Base-by-base conservation (phyloP, 2,888 invertebrate genomes). In the Drosophila robusta region DNA sequence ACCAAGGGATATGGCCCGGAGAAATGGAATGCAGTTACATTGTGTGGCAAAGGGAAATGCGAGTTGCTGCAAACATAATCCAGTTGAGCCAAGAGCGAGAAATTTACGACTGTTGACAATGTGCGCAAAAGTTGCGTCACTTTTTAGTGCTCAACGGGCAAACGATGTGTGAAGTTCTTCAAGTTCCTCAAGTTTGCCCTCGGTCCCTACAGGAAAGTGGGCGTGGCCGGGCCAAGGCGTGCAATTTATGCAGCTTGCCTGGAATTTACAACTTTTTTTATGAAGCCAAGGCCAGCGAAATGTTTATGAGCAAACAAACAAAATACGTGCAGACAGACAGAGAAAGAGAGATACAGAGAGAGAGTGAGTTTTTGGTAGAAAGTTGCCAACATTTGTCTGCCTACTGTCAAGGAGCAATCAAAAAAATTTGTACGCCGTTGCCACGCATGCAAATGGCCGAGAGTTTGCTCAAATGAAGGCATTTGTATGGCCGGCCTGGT, bases 201-300 rank as follows among this genome's bases (percentile, higher is more conserved):
- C 34, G 34, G 4, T 36, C 47, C 18, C 11, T 29, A 29, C 47
- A 47, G 41, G 32, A n/a, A 41, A 32, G 47, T 32, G 29, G 51
- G 50, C 45, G 38, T 42, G 71, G 42, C 26, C 41, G 44, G 60
- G 45, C 4, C 22, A 9, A 51, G 42, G 49, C 55, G 49, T 74
- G 80, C 72, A 79, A 83, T 82, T 83, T 82, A 87, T 83, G 88
- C 83, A 80, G 62, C 80, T 83, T 46, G 75, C 58, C 79, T 78
- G 79, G 62, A 83, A 80, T 77, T 87, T 85, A 83, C 83, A 83
- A 87, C 83, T 85, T 87, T 83, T 83, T 83, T 83, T 88, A 88
- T 86, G 83, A 82, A 86, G 83, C 80, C 83, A 87, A 85, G 66
- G 78, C 61, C 75, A 75, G 61, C 44, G 24, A 62, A 66, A 78